Evolutionary conservation across 2,113 vertebrate genomes (phyloP).

Genomic region (Ancistrus triradiatus): DNA sequence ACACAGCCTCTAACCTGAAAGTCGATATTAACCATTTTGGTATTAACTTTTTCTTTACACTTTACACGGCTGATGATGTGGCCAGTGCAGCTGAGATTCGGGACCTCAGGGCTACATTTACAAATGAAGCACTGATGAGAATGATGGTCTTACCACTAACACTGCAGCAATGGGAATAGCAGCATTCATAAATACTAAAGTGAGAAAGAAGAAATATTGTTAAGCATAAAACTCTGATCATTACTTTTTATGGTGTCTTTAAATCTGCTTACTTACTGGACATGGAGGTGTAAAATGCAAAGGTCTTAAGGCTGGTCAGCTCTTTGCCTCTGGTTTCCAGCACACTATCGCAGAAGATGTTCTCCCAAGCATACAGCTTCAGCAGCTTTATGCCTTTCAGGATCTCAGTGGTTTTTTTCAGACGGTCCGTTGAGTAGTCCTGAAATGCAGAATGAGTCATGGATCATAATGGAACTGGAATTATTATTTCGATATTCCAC

Average conservation of each 20-base stretch:
- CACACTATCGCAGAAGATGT: conserved; percentile 91
- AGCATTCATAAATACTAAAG: conserved; percentile 94
- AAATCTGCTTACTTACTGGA: conserved; percentile 70
- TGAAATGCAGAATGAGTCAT: conserved; percentile 48
- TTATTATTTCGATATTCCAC: background rate
- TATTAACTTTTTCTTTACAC: too few species aligned
- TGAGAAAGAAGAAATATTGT: background rate
- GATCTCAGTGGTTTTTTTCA: conserved; percentile 96
- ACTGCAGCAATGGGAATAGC: conserved; percentile 96
- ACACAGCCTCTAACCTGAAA: too few species aligned
- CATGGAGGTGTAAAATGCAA: conserved; percentile 83
- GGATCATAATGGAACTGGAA: background rate
- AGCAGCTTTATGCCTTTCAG: conserved; percentile 94
- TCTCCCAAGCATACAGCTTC: conserved; percentile 96
- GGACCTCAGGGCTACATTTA: too few species aligned
- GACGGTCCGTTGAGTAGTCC: conserved; percentile 96
- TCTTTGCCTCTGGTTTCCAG: conserved; percentile 90
- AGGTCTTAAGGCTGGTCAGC: conserved; percentile 80
- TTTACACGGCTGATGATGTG: too few species aligned
- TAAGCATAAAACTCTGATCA: background rate
- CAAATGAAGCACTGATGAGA: too few species aligned
- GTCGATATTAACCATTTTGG: too few species aligned
- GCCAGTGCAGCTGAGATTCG: too few species aligned
- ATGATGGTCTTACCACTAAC: conserved; percentile 81
- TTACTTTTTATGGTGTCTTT: background rate